Base-by-base conservation (phyloP, 1,140 invertebrate genomes). In the Drosophila nikananu region DNA sequence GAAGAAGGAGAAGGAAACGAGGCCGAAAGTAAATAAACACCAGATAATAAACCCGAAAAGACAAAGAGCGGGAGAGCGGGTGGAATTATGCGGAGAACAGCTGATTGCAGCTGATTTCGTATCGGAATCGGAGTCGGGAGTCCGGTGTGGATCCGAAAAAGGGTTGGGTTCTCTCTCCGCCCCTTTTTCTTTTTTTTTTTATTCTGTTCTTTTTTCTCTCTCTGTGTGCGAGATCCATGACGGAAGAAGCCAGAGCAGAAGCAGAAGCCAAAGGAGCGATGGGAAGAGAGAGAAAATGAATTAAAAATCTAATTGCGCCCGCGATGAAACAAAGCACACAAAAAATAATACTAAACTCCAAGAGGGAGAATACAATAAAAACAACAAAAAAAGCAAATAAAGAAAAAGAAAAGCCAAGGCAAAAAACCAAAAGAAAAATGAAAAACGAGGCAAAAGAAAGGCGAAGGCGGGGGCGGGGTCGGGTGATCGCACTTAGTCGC, bases 231-330 rank as follows among this genome's bases (percentile, higher is more conserved):
- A 48, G 78, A 84, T 68, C 48, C 83, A 89, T 87, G 83, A 87
- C 83, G 83, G 82, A 86, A 84, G 82, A 76, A 70, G 71, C 62
- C 70, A 60, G 64, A 84, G 67, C 65, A 77, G 67, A 71, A 84
- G 67, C 65, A 51, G 70, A 37, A 72, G 66, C 32, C 35, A 71
- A 73, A 76, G 67, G 68, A 71, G 73, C 46, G 35, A 44, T 51
- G 65, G 32, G 46, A 23, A 67, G 63, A 80, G 49, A 59, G 66
- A 81, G 77, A 89, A 89, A 90, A 81, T 90, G 84, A 89, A 90
- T 89, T 90, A 87, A 90, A 87, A 87, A 87, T 87, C 84, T 89
- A 87, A 87, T 87, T 87, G 84, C 86, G 81, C 83, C 74, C 78
- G 81, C 78, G 78, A 72, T 81, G 86, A 89, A 89, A 89, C 81